phyloP scores from a whole-genome alignment of 2,113 vertebrate genomes.

The Erinaceus europaeus region DNA sequence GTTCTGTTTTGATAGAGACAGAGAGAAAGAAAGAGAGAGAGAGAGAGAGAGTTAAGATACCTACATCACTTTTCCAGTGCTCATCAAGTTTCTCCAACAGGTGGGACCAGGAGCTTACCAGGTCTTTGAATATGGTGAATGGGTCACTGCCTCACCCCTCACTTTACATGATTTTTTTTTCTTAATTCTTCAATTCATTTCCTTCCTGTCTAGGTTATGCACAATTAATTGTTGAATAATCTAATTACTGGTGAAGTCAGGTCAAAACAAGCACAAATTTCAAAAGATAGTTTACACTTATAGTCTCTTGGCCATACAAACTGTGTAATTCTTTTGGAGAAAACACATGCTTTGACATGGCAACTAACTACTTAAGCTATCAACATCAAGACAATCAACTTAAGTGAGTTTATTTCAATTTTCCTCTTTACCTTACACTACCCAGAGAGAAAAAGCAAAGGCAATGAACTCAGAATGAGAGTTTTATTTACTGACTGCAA shows the following conservation, averaged over 20 bases:
- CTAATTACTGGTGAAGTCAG: background rate
- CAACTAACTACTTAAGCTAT: background rate
- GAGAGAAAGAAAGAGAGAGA: too few relatives aligned
- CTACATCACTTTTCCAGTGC: too few relatives aligned
- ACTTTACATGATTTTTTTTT: too few relatives aligned
- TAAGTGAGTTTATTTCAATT: conserved; percentile 37
- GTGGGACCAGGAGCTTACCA: too few relatives aligned
- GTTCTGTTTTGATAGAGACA: too few relatives aligned
- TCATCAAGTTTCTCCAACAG: too few relatives aligned
- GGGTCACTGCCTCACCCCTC: too few relatives aligned
- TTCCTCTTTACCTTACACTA: background rate
- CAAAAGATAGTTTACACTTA: too few relatives aligned
- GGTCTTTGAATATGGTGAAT: too few relatives aligned
- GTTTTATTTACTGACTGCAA: background rate
- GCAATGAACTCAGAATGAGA: background rate
- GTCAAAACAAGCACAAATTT: background rate
- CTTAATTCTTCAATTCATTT: background rate
- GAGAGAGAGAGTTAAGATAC: too few relatives aligned
- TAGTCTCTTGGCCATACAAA: background rate
- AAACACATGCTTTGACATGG: background rate
- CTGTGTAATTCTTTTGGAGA: background rate
- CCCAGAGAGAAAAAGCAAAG: background rate
- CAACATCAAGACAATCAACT: background rate
- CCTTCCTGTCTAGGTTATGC: background rate
- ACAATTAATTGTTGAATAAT: background rate